Conservation (phyloP, 2,797 vertebrate species). For the Leuciscus waleckii region DNA sequence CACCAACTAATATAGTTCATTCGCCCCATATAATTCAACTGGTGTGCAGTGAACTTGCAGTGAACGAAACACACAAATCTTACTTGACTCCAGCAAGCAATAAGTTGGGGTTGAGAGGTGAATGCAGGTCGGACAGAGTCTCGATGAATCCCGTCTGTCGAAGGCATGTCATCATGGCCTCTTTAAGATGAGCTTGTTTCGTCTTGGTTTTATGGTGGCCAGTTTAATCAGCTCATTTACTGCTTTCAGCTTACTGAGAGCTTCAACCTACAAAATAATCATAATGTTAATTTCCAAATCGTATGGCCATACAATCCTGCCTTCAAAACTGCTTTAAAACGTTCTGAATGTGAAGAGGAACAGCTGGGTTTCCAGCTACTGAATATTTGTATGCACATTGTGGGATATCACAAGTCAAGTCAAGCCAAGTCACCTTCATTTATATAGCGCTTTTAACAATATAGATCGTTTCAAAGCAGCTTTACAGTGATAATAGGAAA, state of each 20-base stretch:
- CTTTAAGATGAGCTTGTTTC: slow-evolving; percentile 91
- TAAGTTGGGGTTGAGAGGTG: slow-evolving; percentile 91
- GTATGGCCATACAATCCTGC: neutral
- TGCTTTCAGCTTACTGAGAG: slow-evolving; percentile 94
- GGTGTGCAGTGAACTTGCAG: neutral
- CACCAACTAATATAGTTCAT: neutral
- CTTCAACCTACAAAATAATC: slow-evolving; percentile 85
- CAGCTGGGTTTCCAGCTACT: neutral
- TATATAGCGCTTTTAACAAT: no score
- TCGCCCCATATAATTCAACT: neutral
- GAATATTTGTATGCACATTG: neutral
- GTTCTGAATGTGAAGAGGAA: neutral
- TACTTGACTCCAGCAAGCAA: slow-evolving; percentile 94
- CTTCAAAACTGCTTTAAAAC: neutral
- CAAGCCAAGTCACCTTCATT: no score
- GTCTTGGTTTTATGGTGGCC: slow-evolving; percentile 89
- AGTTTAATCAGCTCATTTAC: slow-evolving; percentile 95
- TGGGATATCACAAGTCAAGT: neutral
- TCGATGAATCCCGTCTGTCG: slow-evolving; percentile 93
- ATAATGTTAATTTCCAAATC: neutral
- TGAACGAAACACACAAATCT: slow-evolving; percentile 66
- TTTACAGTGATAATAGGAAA: no score
- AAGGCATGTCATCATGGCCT: slow-evolving; percentile 94
- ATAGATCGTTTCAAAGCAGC: no score
- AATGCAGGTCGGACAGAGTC: slow-evolving; percentile 92